Evolutionary conservation across 1,140 invertebrate species (phyloP).

Genomic region (Yoshiicerus persimilis): DNA sequence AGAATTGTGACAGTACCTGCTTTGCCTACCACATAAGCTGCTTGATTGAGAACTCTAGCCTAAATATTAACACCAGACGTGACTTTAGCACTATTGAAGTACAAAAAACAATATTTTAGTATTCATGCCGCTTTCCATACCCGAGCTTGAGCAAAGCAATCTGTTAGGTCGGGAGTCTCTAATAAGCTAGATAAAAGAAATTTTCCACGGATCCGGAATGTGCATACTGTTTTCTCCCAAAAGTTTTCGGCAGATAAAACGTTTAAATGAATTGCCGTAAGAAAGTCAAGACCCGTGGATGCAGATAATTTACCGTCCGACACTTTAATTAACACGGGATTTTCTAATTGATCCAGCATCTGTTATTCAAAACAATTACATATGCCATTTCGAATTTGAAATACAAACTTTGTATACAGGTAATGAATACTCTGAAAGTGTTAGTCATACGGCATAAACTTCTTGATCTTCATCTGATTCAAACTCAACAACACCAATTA

Average conservation of each 20-base stretch:
- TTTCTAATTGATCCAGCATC: constrained; percentile 36
- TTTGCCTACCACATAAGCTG: constrained; percentile 39
- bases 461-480: constrained; percentile 42
- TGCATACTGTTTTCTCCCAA: constrained; percentile 43
- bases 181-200: constrained; percentile 42
- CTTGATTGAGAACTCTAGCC: constrained; percentile 39
- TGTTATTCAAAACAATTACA: not conserved
- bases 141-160: constrained; percentile 40
- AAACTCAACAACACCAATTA: constrained; percentile 45
- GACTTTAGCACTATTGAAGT: not conserved
- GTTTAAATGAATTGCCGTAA: constrained; percentile 30
- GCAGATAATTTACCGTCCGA: constrained; percentile 37
- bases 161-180: constrained; percentile 41
- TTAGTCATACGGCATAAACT: constrained; percentile 37
- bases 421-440: not conserved
- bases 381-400: not conserved
- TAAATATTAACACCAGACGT: not conserved
- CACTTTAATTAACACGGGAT: constrained; percentile 44
- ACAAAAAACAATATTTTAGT: not conserved
- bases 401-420: not conserved
- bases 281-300: constrained; percentile 37
- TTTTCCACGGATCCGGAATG: constrained; percentile 45
- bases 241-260: constrained; percentile 34
- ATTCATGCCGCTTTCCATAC: not conserved
- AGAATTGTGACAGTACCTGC: constrained; percentile 15